Percentiles rank a stretch among this genome's conserved stretches.
Conservation (phyloP, 2,797 vertebrate genomes). For the Lagocephalus sceleratus region DNA sequence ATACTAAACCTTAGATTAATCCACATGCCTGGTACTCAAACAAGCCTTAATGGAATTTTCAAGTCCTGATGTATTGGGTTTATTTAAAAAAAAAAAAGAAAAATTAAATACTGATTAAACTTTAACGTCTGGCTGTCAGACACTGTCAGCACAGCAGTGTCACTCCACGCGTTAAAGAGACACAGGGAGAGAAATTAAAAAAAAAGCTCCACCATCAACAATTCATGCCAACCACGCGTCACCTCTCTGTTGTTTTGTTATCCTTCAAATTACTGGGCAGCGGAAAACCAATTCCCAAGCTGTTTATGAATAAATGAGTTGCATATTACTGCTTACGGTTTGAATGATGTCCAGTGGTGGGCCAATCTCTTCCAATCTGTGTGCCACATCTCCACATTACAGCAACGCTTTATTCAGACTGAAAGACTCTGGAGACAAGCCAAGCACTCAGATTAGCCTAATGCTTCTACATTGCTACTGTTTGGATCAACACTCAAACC, state of each 20-base stretch:
- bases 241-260: conserved; percentile 8
- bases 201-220: neutral
- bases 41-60: too few species aligned
- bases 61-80: too few species aligned
- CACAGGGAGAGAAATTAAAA: conserved; percentile 1
- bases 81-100: too few species aligned
- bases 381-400: conserved; percentile 6
- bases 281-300: conserved; percentile 4
- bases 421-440: conserved; percentile 22
- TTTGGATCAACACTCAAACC: conserved; percentile 12
- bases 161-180: conserved; percentile 2
- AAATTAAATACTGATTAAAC: too few species aligned
- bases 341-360: conserved; percentile 2
- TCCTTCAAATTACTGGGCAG: conserved; percentile 1
- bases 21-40: too few species aligned
- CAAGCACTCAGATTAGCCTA: conserved; percentile 15
- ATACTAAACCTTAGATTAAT: too few species aligned
- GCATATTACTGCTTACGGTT: conserved; percentile 9
- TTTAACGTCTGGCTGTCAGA: neutral
- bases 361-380: conserved; percentile 2
- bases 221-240: conserved; percentile 1
- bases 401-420: conserved; percentile 19
- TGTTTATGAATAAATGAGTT: conserved; percentile 9
- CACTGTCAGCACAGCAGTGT: conserved; percentile 11
- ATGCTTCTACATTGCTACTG: conserved; percentile 16